A percentile compares a stretch with the other conserved stretches of the same genome.
Evolutionary conservation across 1,140 invertebrate species (phyloP).

Genomic region (Dysdera silvatica): DNA sequence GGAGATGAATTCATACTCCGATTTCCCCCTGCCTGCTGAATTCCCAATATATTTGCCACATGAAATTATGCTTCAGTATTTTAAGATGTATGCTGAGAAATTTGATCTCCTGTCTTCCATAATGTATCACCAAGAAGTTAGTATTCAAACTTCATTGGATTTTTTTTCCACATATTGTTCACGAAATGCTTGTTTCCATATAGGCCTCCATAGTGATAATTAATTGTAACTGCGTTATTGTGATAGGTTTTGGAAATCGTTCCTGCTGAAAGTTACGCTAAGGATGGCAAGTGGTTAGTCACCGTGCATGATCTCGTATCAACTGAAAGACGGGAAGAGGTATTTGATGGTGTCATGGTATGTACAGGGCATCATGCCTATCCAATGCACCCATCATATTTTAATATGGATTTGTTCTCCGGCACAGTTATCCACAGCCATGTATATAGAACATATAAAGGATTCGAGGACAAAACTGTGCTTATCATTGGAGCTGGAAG

Average conservation of each 20-base stretch:
- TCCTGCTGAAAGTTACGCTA: constrained; percentile 36
- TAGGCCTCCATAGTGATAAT: neutral
- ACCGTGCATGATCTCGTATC: constrained; percentile 25
- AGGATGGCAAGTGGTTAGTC: constrained; percentile 42
- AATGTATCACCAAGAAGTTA: constrained; percentile 21
- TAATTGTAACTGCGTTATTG: neutral
- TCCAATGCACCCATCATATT: constrained; percentile 36
- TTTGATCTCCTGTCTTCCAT: constrained; percentile 23
- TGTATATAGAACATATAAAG: constrained; percentile 36
- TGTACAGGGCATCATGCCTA: constrained; percentile 43
- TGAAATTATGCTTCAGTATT: constrained; percentile 38
- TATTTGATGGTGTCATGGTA: constrained; percentile 44
- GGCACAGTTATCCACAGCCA: constrained; percentile 41
- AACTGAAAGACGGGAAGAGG: constrained; percentile 30
- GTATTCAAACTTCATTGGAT: neutral
- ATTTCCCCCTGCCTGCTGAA: constrained; percentile 41
- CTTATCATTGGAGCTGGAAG: constrained; percentile 50
- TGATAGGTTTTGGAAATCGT: constrained; percentile 26
- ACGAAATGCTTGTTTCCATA: neutral
- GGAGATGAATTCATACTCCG: constrained; percentile 46
- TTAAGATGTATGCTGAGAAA: constrained; percentile 39
- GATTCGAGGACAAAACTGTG: constrained; percentile 43
- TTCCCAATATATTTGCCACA: constrained; percentile 43
- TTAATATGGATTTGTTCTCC: constrained; percentile 31
- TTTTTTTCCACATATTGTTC: neutral